Evolutionary conservation across 1,140 invertebrate genomes (phyloP), one percentile per base, ranked within the genome.

Genomic region (Bombus difficillimus): DNA sequence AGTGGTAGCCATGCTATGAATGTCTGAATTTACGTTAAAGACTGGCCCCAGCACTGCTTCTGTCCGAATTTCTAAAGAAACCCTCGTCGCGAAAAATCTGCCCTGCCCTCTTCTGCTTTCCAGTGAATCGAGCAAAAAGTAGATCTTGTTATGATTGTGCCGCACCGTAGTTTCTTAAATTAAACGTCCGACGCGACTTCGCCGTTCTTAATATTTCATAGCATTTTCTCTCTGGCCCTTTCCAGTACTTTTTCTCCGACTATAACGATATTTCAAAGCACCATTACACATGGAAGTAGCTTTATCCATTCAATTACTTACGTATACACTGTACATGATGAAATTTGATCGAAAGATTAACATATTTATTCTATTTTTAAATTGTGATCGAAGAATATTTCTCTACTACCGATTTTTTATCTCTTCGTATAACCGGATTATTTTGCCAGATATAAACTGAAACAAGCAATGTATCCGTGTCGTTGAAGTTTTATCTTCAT

Each of bases 1-100:
- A 57, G 73, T 57, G 73, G 32, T 76, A 32, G 59, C 28, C n/a
- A 13, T 12, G 15, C 39, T 34, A 68, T 69, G 81, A 83, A 83
- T 77, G 74, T 77, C 81, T 57, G 81, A 32, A 83, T 77, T 77
- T 66, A 39, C 72, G 41, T 59, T 83, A 68, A 83, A 77, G 74
- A 77, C 81, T 68, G 43, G 57, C 74, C 73, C 32, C 43, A 43
- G 10, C 34, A 10, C 9, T n/a, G n/a, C 34, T 69, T 77, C 59
- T 68, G 62, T 77, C 73, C 62, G 73, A 57, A 77, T 77, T 74
- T 77, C 62, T 83, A 57, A 83, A 85, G 69, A 57, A 73, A 81
- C 47, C 79, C 62, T 81, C 71, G 43, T 85, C 59, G 62, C 39
- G 39, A 41, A 83, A 66, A 77, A 37, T 64, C 18, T 66, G 12